These are phyloP conservation scores for Acrobasis consociella DNA, from an alignment of 2,888 invertebrate species.

Conservation along the genomic window DNA sequence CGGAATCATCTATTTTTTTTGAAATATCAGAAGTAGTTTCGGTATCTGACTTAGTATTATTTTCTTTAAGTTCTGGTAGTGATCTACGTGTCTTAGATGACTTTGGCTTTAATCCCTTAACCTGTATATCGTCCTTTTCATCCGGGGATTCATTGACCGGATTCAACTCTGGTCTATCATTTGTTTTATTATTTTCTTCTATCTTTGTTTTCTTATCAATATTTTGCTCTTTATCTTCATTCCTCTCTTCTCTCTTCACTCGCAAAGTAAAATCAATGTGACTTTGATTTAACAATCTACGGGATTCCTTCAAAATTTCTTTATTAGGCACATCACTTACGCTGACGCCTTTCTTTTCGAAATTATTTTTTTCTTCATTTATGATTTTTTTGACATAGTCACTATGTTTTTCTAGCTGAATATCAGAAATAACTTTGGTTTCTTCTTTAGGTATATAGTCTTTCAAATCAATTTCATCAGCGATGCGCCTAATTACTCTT, in stretches of 20 bases:
- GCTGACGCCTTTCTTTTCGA: slow-evolving; percentile 25
- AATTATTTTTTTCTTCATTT: slow-evolving; percentile 30
- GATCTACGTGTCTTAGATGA: neutral
- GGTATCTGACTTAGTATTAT: neutral
- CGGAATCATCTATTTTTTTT: neutral
- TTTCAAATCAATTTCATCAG: slow-evolving; percentile 49
- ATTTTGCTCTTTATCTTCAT: neutral
- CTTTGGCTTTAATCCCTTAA: neutral
- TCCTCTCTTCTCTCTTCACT: neutral
- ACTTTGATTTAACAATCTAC: slow-evolving; percentile 1
- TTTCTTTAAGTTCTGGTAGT: neutral
- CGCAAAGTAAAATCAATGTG: slow-evolving; percentile 4
- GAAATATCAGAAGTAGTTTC: neutral
- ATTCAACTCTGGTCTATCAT: neutral
- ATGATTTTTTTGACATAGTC: slow-evolving; percentile 55
- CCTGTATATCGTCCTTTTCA: slow-evolving; percentile 17
- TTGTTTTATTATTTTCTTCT: neutral
- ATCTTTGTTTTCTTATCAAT: neutral
- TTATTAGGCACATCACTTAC: neutral
- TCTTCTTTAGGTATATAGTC: slow-evolving; percentile 31
- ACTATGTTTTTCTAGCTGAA: slow-evolving; percentile 50
- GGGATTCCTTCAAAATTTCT: neutral
- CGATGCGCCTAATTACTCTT: slow-evolving; percentile 59
- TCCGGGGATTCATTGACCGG: neutral
- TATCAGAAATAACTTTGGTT: slow-evolving; percentile 50